Base-by-base conservation (phyloP, 2,888 invertebrate genomes). In the Cerceris rybyensis region DNA sequence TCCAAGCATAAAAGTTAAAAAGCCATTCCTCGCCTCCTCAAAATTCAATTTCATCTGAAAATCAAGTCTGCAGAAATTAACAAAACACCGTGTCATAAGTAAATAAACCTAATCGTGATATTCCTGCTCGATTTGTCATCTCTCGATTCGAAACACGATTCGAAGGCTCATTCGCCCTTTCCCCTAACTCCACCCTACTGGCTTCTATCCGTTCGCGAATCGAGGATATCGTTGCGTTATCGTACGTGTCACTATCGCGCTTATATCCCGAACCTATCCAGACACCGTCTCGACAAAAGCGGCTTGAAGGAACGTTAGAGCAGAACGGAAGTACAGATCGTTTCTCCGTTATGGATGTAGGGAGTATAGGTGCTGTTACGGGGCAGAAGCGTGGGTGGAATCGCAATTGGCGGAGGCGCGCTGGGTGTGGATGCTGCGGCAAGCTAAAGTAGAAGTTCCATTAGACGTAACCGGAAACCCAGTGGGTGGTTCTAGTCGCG, bases 401-500 rank as follows among this genome's bases (percentile, higher is more conserved):
- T 81, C 78, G 78, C 55, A 68, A n/a, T 5, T 28, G 16, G 57
- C 8, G 52, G 7, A 13, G 41, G 41, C 13, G 13, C 28, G 61
- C 9, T 13, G 50, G 75, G 54, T 50, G 54, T 68, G 17, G 66
- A 68, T 58, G 67, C 17, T 52, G 52, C 59, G 54, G 64, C 61
- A 60, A 60, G 42, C 50, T 17, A 39, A 66, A 69, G 75, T 57
- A 68, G 64, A 52, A 16, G 59, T 63, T 80, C 80, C 80, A 72
- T 81, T 81, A 77, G 64, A 78, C 73, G 67, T 68, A 77, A 67
- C 73, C 39, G 46, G 64, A 70, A 70, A 73, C 71, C 59, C 78
- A 39, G n/a, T 17, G 54, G 65, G 43, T 49, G 57, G 43, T 80
- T 65, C 28, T 17, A 66, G 43, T 67, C 67, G 58, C 58, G 7